Evolutionary conservation across 2,113 vertebrate genomes (phyloP).

Genomic region (Thermophis baileyi): DNA sequence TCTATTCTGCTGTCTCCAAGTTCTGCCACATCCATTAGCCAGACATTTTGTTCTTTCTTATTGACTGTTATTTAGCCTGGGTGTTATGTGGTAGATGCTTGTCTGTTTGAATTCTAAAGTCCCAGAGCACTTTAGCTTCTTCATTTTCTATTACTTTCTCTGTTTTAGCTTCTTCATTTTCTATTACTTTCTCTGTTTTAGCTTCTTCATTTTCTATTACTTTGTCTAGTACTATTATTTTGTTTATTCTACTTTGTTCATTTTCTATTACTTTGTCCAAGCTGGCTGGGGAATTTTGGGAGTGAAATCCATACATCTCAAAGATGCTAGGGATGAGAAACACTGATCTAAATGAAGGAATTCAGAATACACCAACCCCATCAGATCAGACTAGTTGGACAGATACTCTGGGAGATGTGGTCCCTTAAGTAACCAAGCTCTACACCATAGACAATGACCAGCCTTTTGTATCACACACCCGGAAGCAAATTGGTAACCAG

Average conservation of each 20-base stretch:
- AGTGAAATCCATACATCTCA: not conserved
- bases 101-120: not conserved
- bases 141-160: not conserved
- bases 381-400: not conserved
- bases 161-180: not conserved
- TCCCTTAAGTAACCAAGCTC: not conserved
- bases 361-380: not conserved
- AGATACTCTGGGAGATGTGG: not conserved
- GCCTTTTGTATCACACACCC: not conserved
- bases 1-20: not conserved
- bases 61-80: not conserved
- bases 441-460: not conserved
- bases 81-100: not conserved
- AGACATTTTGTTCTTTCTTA: not conserved
- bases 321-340: not conserved
- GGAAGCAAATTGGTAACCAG: not conserved
- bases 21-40: not conserved
- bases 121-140: not conserved
- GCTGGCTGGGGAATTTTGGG: not conserved
- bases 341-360: not conserved
- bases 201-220: not conserved
- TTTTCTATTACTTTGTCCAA: not conserved
- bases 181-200: not conserved
- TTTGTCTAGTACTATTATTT: not conserved
- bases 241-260: not conserved